Evolutionary conservation across 2,113 vertebrate genomes (phyloP).

Genomic region (Actenoides lindsayi): DNA sequence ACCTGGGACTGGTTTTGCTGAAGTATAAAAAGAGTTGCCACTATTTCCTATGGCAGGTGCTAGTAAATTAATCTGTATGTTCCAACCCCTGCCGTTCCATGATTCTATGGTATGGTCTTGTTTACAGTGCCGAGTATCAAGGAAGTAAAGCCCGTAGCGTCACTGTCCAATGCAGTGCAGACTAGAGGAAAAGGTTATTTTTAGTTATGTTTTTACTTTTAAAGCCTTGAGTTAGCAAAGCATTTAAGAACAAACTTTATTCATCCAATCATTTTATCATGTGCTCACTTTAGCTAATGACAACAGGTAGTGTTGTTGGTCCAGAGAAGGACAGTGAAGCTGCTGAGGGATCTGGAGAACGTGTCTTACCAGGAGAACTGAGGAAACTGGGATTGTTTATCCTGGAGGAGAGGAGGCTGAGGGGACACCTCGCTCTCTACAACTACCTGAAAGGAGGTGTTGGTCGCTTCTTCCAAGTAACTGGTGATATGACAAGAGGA

Average conservation of each 20-base stretch:
- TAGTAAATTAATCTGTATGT: background rate
- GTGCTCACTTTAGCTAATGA: background rate
- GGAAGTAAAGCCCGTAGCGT: background rate
- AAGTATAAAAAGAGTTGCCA: background rate
- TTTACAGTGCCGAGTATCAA: background rate
- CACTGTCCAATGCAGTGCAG: background rate
- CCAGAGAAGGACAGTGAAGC: too few species aligned
- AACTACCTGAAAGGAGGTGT: too few species aligned
- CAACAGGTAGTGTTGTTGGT: background rate
- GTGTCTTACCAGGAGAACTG: too few species aligned
- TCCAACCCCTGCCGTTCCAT: too few species aligned
- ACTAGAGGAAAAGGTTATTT: background rate
- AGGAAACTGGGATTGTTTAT: too few species aligned
- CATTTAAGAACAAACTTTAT: background rate
- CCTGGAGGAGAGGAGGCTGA: too few species aligned
- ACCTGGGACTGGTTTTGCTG: background rate
- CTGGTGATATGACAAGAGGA: too few species aligned
- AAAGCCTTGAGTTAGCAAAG: background rate
- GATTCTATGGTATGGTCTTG: background rate
- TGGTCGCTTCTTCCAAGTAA: too few species aligned
- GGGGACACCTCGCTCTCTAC: too few species aligned
- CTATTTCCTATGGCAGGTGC: background rate
- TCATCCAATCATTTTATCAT: background rate
- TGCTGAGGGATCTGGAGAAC: too few species aligned
- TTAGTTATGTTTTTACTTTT: background rate